Evolutionary conservation across 2,113 vertebrate genomes (phyloP).

Genomic region (Ginglymostoma cirratum): DNA sequence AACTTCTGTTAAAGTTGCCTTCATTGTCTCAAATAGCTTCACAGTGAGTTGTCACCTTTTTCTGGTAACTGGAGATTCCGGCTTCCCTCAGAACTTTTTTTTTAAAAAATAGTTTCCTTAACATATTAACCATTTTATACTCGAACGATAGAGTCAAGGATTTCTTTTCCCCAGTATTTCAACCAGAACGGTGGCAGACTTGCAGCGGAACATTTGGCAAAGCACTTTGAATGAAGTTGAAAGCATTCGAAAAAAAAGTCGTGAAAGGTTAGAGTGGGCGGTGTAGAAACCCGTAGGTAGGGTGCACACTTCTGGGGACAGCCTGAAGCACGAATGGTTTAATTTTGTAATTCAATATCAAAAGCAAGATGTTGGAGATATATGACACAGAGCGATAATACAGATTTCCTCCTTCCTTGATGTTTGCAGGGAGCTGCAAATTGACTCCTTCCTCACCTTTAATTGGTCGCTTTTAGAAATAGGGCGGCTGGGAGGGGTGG

Average conservation of each 20-base stretch:
- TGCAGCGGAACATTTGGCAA: not conserved
- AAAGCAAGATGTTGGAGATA: not conserved
- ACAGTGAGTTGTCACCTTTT: not conserved
- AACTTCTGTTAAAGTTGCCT: not conserved
- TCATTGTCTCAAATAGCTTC: not conserved
- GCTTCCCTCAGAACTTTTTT: not conserved
- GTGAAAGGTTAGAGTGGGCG: not conserved
- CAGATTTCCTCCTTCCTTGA: not conserved
- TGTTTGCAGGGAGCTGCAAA: not conserved
- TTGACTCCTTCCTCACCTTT: not conserved
- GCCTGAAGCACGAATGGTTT: not conserved
- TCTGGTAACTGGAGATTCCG: not conserved
- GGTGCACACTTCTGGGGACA: not conserved
- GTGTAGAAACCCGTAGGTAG: not conserved
- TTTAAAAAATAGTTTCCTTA: not conserved
- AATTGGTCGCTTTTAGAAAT: slow-evolving; percentile 25
- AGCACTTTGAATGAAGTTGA: not conserved
- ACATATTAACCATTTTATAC: not conserved
- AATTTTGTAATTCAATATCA: not conserved
- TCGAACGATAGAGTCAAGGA: not conserved
- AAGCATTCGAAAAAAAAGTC: not conserved
- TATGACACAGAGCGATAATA: not conserved
- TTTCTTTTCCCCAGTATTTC: not conserved
- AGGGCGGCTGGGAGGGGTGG: not conserved
- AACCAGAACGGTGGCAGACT: not conserved